These are phyloP conservation scores for Perognathus longimembris DNA, from an alignment of 2,113 vertebrate genomes.

Conservation along the genomic window DNA sequence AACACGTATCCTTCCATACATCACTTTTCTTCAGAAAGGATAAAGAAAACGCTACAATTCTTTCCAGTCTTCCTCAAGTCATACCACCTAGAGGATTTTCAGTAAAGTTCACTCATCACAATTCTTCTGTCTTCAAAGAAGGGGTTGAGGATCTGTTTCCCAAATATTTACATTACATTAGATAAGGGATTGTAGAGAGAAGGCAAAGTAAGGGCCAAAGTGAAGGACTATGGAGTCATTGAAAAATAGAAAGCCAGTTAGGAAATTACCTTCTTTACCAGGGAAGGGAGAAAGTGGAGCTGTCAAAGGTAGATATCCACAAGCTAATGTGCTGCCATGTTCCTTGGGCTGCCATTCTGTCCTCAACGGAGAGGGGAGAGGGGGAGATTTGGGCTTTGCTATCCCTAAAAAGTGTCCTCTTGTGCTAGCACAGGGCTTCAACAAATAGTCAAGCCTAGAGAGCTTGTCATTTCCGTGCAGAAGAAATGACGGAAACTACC, in stretches of 20 bases:
- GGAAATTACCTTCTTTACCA: background rate
- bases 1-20: background rate
- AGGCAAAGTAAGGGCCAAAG: background rate
- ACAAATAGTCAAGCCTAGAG: background rate
- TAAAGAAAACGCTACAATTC: background rate
- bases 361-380: background rate
- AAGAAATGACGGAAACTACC: background rate
- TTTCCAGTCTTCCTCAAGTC: background rate
- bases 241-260: background rate
- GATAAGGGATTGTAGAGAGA: background rate
- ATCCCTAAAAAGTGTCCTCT: background rate
- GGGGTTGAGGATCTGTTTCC: slow-evolving; percentile 14
- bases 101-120: background rate
- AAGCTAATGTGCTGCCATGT: background rate
- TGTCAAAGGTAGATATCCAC: no score
- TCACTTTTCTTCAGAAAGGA: background rate
- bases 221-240: slow-evolving; percentile 2
- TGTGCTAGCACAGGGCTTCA: background rate
- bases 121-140: slow-evolving; percentile 2
- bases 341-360: background rate
- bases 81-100: background rate
- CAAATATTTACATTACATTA: slow-evolving; percentile 23
- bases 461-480: background rate
- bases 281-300: background rate
- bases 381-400: background rate